Conservation (phyloP, 1,140 invertebrate species). For the Anastrepha ludens region DNA sequence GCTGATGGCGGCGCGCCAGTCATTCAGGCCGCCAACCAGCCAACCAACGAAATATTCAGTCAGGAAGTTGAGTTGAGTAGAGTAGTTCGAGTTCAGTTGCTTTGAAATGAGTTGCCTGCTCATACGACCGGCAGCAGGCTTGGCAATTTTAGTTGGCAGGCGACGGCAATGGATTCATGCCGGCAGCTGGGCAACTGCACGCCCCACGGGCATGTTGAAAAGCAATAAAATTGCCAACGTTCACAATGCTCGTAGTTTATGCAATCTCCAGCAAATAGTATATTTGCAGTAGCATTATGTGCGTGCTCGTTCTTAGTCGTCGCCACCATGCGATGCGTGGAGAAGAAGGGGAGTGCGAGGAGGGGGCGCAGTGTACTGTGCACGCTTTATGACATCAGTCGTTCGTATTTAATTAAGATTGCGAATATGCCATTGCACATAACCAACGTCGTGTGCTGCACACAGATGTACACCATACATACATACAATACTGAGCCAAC, state of each 20-base stretch:
- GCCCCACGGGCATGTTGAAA: slow-evolving; percentile 6
- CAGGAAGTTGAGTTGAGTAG: background rate
- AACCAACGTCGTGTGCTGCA: background rate
- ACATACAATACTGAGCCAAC: background rate
- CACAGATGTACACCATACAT: background rate
- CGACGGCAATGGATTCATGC: slow-evolving; percentile 3
- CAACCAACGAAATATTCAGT: background rate
- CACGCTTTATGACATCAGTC: slow-evolving; percentile 43
- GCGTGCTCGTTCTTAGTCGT: background rate
- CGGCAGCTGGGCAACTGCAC: background rate
- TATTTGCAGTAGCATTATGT: background rate
- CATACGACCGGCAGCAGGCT: background rate
- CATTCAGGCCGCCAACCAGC: background rate
- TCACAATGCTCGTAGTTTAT: background rate
- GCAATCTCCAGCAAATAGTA: background rate
- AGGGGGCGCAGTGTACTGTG: background rate
- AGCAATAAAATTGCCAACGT: slow-evolving; percentile 22
- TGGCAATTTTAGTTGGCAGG: background rate
- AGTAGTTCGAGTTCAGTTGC: background rate
- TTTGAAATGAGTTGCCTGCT: background rate
- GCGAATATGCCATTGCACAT: slow-evolving; percentile 9
- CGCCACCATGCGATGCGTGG: background rate
- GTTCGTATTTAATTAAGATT: slow-evolving; percentile 50
- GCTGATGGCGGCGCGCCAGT: background rate
- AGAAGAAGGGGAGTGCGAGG: background rate